Conservation (phyloP, 2,797 vertebrate genomes). For the Poeciliopsis turneri region DNA sequence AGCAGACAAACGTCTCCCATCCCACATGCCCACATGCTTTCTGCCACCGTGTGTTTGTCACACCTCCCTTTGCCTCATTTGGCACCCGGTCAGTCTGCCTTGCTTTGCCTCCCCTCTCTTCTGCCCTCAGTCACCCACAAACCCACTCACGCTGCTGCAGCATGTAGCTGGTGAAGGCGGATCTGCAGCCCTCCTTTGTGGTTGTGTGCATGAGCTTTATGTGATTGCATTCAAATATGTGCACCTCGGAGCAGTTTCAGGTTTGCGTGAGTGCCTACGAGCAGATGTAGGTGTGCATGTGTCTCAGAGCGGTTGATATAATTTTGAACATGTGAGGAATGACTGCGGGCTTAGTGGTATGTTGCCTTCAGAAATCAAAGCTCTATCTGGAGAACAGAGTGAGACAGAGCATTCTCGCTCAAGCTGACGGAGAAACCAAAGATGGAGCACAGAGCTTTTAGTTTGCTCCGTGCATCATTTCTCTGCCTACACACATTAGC, state of each 20-base stretch:
- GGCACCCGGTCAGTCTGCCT: slow-evolving; percentile 44
- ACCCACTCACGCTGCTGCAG: slow-evolving; percentile 17
- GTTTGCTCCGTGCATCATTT: slow-evolving; percentile 24
- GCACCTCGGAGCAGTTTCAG: slow-evolving; percentile 38
- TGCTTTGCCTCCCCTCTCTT: slow-evolving; percentile 48
- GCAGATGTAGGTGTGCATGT: slow-evolving; percentile 23
- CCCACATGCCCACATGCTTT: slow-evolving; percentile 50
- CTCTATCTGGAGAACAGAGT: slow-evolving; percentile 48
- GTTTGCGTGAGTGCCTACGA: slow-evolving; percentile 28
- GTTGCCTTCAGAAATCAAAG: slow-evolving; percentile 59
- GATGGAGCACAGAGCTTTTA: slow-evolving; percentile 65
- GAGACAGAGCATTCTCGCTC: slow-evolving; percentile 61
- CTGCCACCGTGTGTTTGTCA: slow-evolving; percentile 38
- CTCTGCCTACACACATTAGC: slow-evolving; percentile 19
- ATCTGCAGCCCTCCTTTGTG: slow-evolving; percentile 35
- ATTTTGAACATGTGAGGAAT: slow-evolving; percentile 49
- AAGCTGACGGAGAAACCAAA: slow-evolving; percentile 51
- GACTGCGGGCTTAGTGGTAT: slow-evolving; percentile 46
- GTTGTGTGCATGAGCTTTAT: slow-evolving; percentile 49
- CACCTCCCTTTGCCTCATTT: slow-evolving; percentile 31
- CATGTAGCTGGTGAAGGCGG: slow-evolving; percentile 32
- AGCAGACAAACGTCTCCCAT: slow-evolving; percentile 34
- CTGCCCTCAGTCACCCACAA: slow-evolving; percentile 38
- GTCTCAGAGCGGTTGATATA: slow-evolving; percentile 43
- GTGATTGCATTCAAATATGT: slow-evolving; percentile 37